Conservation (phyloP, 1,140 invertebrate species). For the Drosophila simulans region DNA sequence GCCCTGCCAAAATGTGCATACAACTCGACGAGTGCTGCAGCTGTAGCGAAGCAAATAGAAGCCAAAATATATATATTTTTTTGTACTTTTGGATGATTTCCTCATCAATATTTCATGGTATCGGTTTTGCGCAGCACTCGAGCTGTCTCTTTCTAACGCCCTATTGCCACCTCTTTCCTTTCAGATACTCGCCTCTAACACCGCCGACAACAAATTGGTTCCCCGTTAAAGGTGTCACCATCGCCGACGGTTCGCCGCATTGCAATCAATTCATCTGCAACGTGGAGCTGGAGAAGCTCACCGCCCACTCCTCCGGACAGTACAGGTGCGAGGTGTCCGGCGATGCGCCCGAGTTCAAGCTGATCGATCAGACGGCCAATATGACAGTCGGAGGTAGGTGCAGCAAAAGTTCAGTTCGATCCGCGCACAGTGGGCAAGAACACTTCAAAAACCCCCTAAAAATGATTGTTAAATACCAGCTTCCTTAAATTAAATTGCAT, state of each 20-base stretch:
- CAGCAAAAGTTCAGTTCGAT: background rate
- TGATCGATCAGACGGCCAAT: conserved; percentile 87
- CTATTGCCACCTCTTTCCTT: conserved; percentile 35
- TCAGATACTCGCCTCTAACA: conserved; percentile 84
- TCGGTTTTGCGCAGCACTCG: conserved; percentile 73
- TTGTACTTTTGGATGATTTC: conserved; percentile 65
- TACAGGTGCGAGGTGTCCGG: conserved; percentile 89
- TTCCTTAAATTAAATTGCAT: no score
- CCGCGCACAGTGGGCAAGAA: background rate
- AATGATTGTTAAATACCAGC: no score
- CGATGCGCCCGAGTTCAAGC: conserved; percentile 88
- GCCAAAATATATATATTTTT: conserved; percentile 42
- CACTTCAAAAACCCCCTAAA: background rate
- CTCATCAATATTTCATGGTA: conserved; percentile 82
- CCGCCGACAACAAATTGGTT: conserved; percentile 84
- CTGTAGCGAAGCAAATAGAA: conserved; percentile 47
- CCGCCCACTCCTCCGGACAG: conserved; percentile 85
- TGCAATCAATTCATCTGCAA: conserved; percentile 86
- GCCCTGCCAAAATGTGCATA: conserved; percentile 36
- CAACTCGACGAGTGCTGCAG: conserved; percentile 62
- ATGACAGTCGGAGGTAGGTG: conserved; percentile 87
- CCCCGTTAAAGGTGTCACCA: conserved; percentile 88
- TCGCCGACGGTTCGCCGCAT: conserved; percentile 90
- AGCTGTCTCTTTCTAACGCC: conserved; percentile 22
- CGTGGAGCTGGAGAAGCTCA: conserved; percentile 86